phyloP scores from a whole-genome alignment of 2,888 invertebrate species.

The Apodemia zela region DNA sequence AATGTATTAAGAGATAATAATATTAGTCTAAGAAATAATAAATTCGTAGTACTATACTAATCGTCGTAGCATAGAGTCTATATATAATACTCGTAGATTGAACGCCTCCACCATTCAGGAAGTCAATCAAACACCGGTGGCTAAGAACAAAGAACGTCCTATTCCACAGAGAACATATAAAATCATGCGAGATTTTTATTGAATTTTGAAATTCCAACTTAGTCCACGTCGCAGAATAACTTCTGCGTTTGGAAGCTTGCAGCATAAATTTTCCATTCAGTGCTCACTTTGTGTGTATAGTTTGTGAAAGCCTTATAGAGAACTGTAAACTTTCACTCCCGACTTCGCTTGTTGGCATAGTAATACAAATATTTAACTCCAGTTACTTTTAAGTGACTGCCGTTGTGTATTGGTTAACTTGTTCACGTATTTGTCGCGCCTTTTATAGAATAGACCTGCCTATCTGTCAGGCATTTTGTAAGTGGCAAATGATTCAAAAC shows the following conservation, averaged over 20 bases:
- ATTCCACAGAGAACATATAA: constrained; percentile 6
- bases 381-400: too few species aligned
- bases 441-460: too few species aligned
- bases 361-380: constrained; percentile 1
- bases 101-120: not conserved
- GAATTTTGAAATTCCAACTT: constrained; percentile 8
- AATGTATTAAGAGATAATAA: too few species aligned
- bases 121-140: not conserved
- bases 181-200: constrained; percentile 9
- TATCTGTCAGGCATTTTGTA: too few species aligned
- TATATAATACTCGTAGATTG: too few species aligned
- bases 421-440: too few species aligned
- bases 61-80: too few species aligned
- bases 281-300: constrained; percentile 8
- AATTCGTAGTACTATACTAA: too few species aligned
- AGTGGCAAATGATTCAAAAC: too few species aligned
- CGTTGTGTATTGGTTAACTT: not conserved
- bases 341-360: not conserved
- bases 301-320: constrained; percentile 12
- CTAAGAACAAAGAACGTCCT: constrained; percentile 1
- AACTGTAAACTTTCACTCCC: not conserved
- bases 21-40: too few species aligned
- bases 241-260: constrained; percentile 10
- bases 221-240: constrained; percentile 11
- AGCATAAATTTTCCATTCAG: constrained; percentile 12